Evolutionary conservation across 30 jellyfish, hydroid and myxozoan genomes (phyloP).

Genomic region (Aurelia aurita complex sp. Pacific): DNA sequence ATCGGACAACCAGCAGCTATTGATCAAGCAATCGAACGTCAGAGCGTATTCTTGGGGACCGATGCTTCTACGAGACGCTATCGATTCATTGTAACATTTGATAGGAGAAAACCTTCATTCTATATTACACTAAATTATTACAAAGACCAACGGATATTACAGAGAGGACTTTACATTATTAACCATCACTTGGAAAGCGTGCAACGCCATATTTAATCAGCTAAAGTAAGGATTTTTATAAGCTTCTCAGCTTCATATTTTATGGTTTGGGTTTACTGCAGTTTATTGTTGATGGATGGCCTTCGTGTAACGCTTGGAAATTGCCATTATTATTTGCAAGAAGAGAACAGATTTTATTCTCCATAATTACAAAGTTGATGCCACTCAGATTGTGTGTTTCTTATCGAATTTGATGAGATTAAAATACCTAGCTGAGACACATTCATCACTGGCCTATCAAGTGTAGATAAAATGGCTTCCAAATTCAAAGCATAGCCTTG

Average conservation of each 20-base stretch:
- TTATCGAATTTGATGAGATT: no score
- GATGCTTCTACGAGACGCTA: slow-evolving; percentile 39
- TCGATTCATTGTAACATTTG: slow-evolving; percentile 32
- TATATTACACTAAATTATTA: slow-evolving; percentile 15
- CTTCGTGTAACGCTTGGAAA: no score
- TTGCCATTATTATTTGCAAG: not conserved
- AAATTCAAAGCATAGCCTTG: no score
- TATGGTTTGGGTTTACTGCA: no score
- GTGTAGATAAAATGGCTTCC: no score
- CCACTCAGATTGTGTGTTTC: no score
- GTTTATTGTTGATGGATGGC: no score
- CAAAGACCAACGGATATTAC: slow-evolving; percentile 22
- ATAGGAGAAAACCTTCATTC: slow-evolving; percentile 1
- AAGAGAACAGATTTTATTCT: not conserved
- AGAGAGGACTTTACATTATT: not conserved
- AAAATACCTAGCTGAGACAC: no score
- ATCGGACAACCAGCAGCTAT: slow-evolving; percentile 89
- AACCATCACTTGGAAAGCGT: not conserved
- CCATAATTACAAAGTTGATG: no score
- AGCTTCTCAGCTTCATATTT: no score
- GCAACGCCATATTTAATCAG: not conserved
- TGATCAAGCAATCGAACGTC: slow-evolving; percentile 87
- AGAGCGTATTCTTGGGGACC: slow-evolving; percentile 52
- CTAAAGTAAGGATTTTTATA: slow-evolving; percentile 1
- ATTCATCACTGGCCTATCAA: no score